Evolutionary conservation across 2,113 vertebrate genomes (phyloP).

Genomic region (Agapornis roseicollis): DNA sequence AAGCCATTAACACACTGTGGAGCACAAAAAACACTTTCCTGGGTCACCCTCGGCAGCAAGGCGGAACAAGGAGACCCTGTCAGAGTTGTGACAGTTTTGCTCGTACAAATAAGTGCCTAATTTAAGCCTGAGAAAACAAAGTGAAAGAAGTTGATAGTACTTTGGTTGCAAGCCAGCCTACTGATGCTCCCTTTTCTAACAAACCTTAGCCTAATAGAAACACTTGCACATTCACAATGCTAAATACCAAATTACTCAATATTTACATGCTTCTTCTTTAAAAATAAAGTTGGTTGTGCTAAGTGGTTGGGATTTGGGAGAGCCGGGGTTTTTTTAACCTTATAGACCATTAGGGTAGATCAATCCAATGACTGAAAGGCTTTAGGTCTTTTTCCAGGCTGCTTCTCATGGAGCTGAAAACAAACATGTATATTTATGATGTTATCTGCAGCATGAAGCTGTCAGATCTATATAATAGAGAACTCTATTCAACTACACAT

Average conservation of each 20-base stretch:
- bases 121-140: background rate
- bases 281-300: background rate
- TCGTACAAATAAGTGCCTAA: background rate
- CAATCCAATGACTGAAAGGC: background rate
- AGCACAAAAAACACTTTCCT: background rate
- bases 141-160: background rate
- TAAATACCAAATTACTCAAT: background rate
- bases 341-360: background rate
- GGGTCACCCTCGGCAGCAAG: background rate
- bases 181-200: background rate
- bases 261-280: background rate
- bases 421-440: slow-evolving; percentile 14
- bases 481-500: background rate
- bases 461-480: background rate
- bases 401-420: background rate
- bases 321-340: background rate
- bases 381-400: background rate
- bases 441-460: background rate
- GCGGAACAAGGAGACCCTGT: background rate
- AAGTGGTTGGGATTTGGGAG: background rate
- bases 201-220: background rate
- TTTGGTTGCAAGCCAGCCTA: background rate
- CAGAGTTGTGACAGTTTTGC: background rate
- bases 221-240: background rate
- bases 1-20: background rate